Conservation (phyloP, 2,113 vertebrate species). For the Delphinapterus leucas region DNA sequence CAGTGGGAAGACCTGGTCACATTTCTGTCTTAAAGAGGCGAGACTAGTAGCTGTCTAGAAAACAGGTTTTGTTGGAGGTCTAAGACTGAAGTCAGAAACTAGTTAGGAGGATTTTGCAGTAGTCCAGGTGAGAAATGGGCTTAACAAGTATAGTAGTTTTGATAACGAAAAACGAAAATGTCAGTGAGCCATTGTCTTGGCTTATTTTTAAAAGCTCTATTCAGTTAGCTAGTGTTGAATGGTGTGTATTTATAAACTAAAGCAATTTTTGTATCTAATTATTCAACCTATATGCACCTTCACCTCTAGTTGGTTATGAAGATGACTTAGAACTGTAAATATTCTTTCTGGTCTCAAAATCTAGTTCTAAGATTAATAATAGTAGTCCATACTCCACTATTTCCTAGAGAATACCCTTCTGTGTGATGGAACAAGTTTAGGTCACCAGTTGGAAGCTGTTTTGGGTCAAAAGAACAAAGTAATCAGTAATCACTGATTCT, state of each 20-base stretch:
- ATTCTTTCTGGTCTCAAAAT: slow-evolving; percentile 4
- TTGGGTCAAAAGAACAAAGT: background rate
- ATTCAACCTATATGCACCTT: background rate
- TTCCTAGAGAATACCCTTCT: background rate
- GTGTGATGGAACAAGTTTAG: background rate
- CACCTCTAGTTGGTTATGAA: background rate
- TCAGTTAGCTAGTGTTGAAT: background rate
- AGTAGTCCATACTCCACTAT: background rate
- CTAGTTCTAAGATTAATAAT: background rate
- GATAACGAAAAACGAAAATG: slow-evolving; percentile 21
- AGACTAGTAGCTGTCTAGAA: background rate
- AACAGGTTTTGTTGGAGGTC: slow-evolving; percentile 16
- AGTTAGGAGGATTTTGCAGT: slow-evolving; percentile 40
- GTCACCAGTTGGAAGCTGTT: background rate
- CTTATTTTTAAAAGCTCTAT: slow-evolving; percentile 3
- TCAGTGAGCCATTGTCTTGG: background rate
- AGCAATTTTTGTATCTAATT: background rate
- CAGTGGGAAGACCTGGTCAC: background rate
- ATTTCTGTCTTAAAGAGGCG: background rate
- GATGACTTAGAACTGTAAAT: background rate
- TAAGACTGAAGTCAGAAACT: slow-evolving; percentile 7
- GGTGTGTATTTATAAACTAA: background rate
- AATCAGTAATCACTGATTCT: background rate
- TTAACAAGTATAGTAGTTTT: slow-evolving; percentile 2
- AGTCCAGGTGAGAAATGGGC: slow-evolving; percentile 37